Percentiles rank a stretch among this genome's conserved stretches.
Evolutionary conservation across 2,888 invertebrate species (phyloP).

Genomic region (Ecliptopera silaceata): DNA sequence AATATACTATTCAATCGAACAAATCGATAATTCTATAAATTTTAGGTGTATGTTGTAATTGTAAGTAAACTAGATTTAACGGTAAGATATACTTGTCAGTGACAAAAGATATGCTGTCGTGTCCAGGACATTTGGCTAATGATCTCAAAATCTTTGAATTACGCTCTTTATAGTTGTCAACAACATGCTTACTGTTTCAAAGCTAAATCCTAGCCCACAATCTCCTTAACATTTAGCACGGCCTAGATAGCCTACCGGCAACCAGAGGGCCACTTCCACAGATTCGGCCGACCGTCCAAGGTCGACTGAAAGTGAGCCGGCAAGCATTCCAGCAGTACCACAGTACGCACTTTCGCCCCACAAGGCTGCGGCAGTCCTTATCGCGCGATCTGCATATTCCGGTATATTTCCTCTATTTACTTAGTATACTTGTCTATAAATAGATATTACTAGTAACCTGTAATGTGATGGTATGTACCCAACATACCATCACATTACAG

Average conservation of each 20-base stretch:
- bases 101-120: no score
- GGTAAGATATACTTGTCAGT: no score
- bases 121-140: no score
- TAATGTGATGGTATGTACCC: no score
- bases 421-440: neutral
- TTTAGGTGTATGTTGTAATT: no score
- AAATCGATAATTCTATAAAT: no score
- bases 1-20: no score
- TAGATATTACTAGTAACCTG: neutral
- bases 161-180: no score
- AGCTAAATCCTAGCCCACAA: conserved; percentile 18
- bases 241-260: conserved; percentile 34
- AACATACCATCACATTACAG: no score
- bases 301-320: conserved; percentile 62
- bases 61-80: no score
- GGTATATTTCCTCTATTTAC: conserved; percentile 23
- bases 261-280: conserved; percentile 45
- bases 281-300: conserved; percentile 57
- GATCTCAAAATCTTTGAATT: no score
- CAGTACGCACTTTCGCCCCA: conserved; percentile 65
- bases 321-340: conserved; percentile 58
- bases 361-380: conserved; percentile 56
- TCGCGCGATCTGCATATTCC: conserved; percentile 33
- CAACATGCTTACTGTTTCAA: neutral
- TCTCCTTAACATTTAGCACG: conserved; percentile 34